Base-by-base conservation (phyloP, 2,113 vertebrate species). In the Pelmatolapia mariae region DNA sequence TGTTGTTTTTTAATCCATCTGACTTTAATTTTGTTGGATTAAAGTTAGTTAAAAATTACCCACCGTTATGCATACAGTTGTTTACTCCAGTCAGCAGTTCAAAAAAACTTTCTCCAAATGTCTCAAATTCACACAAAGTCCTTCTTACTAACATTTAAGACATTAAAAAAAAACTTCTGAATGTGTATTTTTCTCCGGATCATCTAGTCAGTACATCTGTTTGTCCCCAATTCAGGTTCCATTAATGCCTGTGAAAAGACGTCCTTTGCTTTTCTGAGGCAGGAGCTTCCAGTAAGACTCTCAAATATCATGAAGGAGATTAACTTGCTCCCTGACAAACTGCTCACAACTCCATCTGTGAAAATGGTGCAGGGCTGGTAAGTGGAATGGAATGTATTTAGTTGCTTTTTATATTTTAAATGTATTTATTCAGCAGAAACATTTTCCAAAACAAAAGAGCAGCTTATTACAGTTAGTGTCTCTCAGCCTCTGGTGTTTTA, bases 271-370 rank as follows among this genome's bases (percentile, higher is more conserved):
- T 99, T 99, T 92, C 91, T 99, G 92, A 96, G 98, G 10, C 98
- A 99, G 95, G 98, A 99, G 92, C 96, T 99, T 52, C 98, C 98
- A 0, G 98, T 99, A 4, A 97, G 98, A 26, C 96, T 99, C 7
- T 98, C 98, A 87, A 99, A 99, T 96, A 99, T 99, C 86, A 99
- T 99, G 98, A 99, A 99, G 86, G 98, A 99, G 89, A 99, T 99
- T 76, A 99, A 99, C 89, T 94, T 99, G 53, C 92, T 99, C 82
- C 98, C 98, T 0, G 97, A 97, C 94, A 96, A 96, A 12, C 96
- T 99, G 82, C 96, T 98, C 83, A 95, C 94, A 50, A 99, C 98
- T 1, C 97, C 97, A 3, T 98, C 98, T 0, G 98, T 99, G 89
- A 97, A 97, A 66, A 97, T 97, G 93, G 98, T 99, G 18, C 98